These are phyloP conservation scores for Papilio xuthus DNA, from an alignment of 1,140 invertebrate genomes.

Conservation along the genomic window DNA sequence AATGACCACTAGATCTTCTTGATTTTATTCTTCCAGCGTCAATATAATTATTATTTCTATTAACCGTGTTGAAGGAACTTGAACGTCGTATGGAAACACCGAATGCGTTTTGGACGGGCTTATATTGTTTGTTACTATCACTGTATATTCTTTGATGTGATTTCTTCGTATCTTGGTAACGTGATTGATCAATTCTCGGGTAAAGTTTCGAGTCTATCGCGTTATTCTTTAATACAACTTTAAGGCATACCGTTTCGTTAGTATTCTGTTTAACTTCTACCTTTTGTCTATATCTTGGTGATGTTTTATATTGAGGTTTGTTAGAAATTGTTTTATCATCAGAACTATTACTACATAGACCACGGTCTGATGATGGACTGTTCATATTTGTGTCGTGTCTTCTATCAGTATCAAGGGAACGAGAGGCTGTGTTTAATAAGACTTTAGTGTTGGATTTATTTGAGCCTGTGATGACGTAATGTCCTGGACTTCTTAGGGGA, in stretches of 20 bases:
- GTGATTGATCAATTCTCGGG: slow-evolving; percentile 71
- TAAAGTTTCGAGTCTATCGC: slow-evolving; percentile 63
- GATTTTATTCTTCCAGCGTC: slow-evolving; percentile 55
- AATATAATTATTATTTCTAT: slow-evolving; percentile 73
- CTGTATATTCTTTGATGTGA: slow-evolving; percentile 66
- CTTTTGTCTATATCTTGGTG: slow-evolving; percentile 54
- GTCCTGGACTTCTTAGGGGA: slow-evolving; percentile 76
- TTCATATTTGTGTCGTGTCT: slow-evolving; percentile 73
- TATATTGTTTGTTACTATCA: slow-evolving; percentile 55
- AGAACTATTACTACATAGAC: slow-evolving; percentile 70
- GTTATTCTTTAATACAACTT: slow-evolving; percentile 74
- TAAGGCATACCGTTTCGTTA: slow-evolving; percentile 69
- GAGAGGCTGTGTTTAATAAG: slow-evolving; percentile 67
- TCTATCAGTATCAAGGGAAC: slow-evolving; percentile 73
- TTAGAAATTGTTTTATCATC: slow-evolving; percentile 75
- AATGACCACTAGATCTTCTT: slow-evolving; percentile 63
- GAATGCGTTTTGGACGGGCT: slow-evolving; percentile 52
- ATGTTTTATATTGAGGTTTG: slow-evolving; percentile 59
- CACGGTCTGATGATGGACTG: slow-evolving; percentile 66
- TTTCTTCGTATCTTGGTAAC: slow-evolving; percentile 68
- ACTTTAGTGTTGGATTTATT: slow-evolving; percentile 66
- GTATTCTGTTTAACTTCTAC: slow-evolving; percentile 52
- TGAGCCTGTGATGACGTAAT: slow-evolving; percentile 78
- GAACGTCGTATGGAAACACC: slow-evolving; percentile 74
- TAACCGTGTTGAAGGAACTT: slow-evolving; percentile 78